These are phyloP conservation scores for Bombus pascuorum DNA, from an alignment of 1,140 invertebrate species.

Conservation along the genomic window DNA sequence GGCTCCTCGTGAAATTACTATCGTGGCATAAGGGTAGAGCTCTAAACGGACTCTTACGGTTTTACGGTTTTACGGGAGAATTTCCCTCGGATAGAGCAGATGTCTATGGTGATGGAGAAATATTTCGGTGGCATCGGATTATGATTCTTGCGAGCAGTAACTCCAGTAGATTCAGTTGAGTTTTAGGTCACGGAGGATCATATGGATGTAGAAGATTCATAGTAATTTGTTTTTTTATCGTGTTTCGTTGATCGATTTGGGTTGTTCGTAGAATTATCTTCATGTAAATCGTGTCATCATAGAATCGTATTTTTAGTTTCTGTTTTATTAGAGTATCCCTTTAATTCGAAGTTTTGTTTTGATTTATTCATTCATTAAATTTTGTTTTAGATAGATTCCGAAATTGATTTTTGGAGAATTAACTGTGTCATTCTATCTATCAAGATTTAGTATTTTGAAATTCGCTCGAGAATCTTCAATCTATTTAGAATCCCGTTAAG, in stretches of 20 bases:
- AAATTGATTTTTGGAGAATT: too few species aligned
- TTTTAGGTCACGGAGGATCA: not conserved
- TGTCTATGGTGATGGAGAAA: not conserved
- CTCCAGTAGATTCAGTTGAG: not conserved
- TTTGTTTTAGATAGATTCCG: too few species aligned
- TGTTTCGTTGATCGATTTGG: not conserved
- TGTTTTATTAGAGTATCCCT: too few species aligned
- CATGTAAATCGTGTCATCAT: not conserved
- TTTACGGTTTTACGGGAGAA: slow-evolving; percentile 5
- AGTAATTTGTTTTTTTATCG: not conserved
- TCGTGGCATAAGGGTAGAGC: slow-evolving; percentile 25
- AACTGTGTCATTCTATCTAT: not conserved
- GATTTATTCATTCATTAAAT: too few species aligned
- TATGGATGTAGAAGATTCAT: not conserved
- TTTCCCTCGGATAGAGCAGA: not conserved
- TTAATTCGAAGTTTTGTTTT: not conserved
- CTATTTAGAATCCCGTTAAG: not conserved
- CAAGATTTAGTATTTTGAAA: not conserved
- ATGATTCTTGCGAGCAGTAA: not conserved
- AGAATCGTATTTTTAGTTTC: not conserved
- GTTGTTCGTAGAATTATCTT: not conserved
- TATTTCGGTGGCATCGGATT: not conserved
- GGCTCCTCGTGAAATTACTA: slow-evolving; percentile 53
- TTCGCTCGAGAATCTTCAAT: not conserved
- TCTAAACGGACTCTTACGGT: not conserved